Percentiles rank a stretch among this genome's conserved stretches.
These are phyloP conservation scores for Bellardia bayeri DNA, from an alignment of 2,888 invertebrate species.

Conservation along the genomic window DNA sequence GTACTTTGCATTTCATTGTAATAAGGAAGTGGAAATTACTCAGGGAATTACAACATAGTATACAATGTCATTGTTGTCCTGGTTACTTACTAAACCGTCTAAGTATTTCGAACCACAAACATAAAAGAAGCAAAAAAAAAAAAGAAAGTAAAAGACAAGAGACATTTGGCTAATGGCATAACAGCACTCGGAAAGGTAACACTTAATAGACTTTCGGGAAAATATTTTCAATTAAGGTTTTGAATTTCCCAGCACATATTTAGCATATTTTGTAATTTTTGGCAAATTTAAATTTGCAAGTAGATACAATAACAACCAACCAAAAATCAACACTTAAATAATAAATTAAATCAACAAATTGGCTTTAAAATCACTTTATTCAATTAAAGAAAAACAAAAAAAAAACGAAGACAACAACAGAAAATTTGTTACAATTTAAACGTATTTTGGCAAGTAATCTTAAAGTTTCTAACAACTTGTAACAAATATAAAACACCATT, in stretches of 20 bases:
- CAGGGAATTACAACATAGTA: constrained; percentile 13
- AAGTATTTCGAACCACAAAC: neutral
- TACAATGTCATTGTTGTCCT: constrained; percentile 33
- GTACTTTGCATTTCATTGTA: neutral
- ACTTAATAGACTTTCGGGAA: neutral
- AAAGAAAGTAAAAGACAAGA: neutral
- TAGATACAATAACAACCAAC: constrained; percentile 1
- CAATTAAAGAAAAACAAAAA: constrained; percentile 46
- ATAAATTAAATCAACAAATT: constrained; percentile 32
- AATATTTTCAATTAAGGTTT: constrained; percentile 44
- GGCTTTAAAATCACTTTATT: constrained; percentile 43
- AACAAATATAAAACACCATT: constrained; percentile 39
- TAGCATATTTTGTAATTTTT: constrained; percentile 8
- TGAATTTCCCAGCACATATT: neutral
- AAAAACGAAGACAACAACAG: neutral
- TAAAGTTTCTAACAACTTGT: constrained; percentile 20
- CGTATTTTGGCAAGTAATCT: constrained; percentile 22
- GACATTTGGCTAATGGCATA: constrained; percentile 9
- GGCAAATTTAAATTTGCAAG: constrained; percentile 20
- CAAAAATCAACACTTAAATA: constrained; percentile 9
- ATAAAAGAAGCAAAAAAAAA: constrained; percentile 9
- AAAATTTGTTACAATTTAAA: constrained; percentile 30
- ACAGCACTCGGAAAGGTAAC: neutral
- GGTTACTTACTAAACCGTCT: constrained; percentile 5
- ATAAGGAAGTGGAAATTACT: constrained; percentile 45